Base-by-base conservation (phyloP, 2,888 invertebrate genomes). In the Heliconius sara region DNA sequence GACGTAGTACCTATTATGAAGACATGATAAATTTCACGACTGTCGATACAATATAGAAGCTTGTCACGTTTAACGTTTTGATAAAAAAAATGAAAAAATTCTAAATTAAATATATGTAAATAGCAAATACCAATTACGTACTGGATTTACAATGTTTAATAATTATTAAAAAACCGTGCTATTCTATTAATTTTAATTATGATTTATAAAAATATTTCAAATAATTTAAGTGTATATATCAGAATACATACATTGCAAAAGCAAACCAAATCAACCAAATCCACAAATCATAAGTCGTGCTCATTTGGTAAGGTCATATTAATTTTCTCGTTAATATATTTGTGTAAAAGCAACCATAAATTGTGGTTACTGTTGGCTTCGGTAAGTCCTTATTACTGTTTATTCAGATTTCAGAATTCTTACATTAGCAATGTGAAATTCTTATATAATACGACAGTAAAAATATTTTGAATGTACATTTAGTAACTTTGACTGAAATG, bases 221-320 rank as follows among this genome's bases (percentile, higher is more conserved):
- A 71, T 71, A 25, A 16, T 47, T 47, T 47, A 16, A 19, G 1
- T 72, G 19, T 73, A 57, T 60, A 57, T 60, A 34, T 9, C 22
- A n/a, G 39, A 57, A 30, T 52, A 57, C 19, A 5, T 7, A 30
- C 22, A 39, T 34, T 16, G 25, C 25, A 63, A 63, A 71, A 34
- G 22, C 75, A 67, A 47, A 30, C 13, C 63, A 43, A 79, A 12
- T 22, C 34, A 34, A 6, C 65, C 2, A 39, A 43, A 75, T 68
- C 47, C 84, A 84, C 85, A 86, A 82, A 86, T 84, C 85, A 83
- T 83, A 86, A 88, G 85, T 88, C 88, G 80, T 87, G 85, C 88
- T 88, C 88, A 88, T 92, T 89, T 90, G 86, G 86, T 86, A 88
- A 89, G 90, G 92, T 91, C 1, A 60, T n/a, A 92, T 90, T 90